A percentile compares a stretch with the other conserved stretches of the same genome.
phyloP scores from a whole-genome alignment of 2,888 invertebrate species.

The Cremastinae sp. region DNA sequence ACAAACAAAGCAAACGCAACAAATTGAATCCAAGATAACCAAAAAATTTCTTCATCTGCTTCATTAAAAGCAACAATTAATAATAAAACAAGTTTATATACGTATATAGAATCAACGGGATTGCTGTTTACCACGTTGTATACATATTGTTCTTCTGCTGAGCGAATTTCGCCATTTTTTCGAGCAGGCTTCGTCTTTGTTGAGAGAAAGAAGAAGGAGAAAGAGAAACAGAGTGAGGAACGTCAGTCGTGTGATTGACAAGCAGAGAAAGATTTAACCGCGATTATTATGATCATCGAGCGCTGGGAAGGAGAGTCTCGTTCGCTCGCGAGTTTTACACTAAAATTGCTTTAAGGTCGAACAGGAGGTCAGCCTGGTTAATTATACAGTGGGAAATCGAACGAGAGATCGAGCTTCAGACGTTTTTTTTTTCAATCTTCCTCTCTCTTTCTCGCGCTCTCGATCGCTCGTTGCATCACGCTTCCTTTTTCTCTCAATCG shows the following conservation, averaged over 20 bases:
- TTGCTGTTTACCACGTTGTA: too few species aligned
- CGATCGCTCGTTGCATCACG: constrained; percentile 10
- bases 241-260: constrained; percentile 76
- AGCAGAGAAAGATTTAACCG: constrained; percentile 73
- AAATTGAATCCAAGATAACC: not conserved
- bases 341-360: constrained; percentile 78
- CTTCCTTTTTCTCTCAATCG: constrained; percentile 24
- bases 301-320: constrained; percentile 54
- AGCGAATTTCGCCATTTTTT: too few species aligned
- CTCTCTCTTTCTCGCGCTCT: constrained; percentile 5
- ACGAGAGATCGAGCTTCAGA: constrained; percentile 48
- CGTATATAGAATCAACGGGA: too few species aligned
- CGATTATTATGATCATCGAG: constrained; percentile 77
- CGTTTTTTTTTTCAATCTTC: not conserved
- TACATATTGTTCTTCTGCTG: too few species aligned
- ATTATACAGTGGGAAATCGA: constrained; percentile 76
- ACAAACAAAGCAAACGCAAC: not conserved
- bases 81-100: too few species aligned
- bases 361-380: constrained; percentile 77
- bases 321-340: constrained; percentile 61
- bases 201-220: too few species aligned
- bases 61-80: too few species aligned
- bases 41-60: too few species aligned
- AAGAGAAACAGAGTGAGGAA: too few species aligned
- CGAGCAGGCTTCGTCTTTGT: constrained; percentile 38